Conservation (phyloP, 2,113 vertebrate species). For the Galemys pyrenaicus region DNA sequence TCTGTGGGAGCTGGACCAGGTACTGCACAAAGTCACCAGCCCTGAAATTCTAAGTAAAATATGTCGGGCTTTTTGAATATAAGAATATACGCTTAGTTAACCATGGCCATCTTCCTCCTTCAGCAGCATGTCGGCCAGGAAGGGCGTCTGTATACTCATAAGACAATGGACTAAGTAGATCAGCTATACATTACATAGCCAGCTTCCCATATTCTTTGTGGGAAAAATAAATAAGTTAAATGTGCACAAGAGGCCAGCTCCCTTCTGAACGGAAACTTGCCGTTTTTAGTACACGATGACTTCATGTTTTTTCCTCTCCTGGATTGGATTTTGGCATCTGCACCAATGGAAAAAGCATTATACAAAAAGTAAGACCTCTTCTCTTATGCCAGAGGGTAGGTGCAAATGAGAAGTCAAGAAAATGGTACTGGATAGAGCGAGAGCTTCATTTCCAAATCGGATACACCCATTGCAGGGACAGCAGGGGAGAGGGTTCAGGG, state of each 20-base stretch:
- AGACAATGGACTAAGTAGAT: not conserved
- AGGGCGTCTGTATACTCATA: not conserved
- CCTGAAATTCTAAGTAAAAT: not conserved
- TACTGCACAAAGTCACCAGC: not conserved
- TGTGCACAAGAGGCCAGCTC: conserved; percentile 11
- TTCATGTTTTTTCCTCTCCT: conserved; percentile 58
- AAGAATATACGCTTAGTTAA: not conserved
- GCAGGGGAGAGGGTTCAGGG: rapidly evolving
- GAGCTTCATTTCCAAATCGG: not conserved
- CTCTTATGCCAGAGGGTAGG: conserved; percentile 48
- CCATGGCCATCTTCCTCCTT: not conserved
- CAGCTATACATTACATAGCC: not conserved
- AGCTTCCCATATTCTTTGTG: not conserved
- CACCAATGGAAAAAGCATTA: conserved; percentile 63
- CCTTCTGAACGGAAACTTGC: conserved; percentile 56
- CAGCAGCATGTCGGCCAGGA: not conserved
- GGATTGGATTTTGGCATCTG: conserved; percentile 61
- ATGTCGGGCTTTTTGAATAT: not conserved
- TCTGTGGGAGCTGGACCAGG: not conserved
- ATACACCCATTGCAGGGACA: not conserved
- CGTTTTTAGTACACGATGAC: conserved; percentile 71
- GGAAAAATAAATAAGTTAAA: conserved; percentile 37
- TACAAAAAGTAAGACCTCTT: conserved; percentile 57
- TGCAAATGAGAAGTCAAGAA: conserved; percentile 54
- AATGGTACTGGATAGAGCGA: not conserved